Evolutionary conservation across 2,797 vertebrate species (phyloP).

Genomic region (Chaetodon trifasciatus): DNA sequence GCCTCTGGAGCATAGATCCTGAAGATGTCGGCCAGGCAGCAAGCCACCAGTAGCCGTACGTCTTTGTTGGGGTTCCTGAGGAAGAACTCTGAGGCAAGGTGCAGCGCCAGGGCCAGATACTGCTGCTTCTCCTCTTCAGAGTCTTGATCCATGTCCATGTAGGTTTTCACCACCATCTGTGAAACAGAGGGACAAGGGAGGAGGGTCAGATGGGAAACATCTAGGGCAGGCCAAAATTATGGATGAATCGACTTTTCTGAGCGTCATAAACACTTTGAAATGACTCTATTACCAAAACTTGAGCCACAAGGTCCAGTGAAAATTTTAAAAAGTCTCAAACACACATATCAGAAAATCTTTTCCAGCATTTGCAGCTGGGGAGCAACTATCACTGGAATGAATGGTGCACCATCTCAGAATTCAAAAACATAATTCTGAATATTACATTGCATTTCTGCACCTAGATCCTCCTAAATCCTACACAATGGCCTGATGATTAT

Average conservation of each 20-base stretch:
- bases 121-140: slow-evolving; percentile 99
- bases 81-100: slow-evolving; percentile 99
- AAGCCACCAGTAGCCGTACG: slow-evolving; percentile 97
- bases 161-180: slow-evolving; percentile 99
- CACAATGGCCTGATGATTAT: too few species aligned
- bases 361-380: background rate
- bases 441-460: too few species aligned
- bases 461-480: too few species aligned
- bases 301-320: background rate
- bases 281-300: background rate
- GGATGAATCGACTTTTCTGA: too few species aligned
- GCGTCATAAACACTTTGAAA: too few species aligned
- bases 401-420: background rate
- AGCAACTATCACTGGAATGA: background rate
- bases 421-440: too few species aligned
- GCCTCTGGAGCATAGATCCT: slow-evolving; percentile 99
- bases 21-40: slow-evolving; percentile 99
- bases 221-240: too few species aligned
- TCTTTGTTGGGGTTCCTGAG: slow-evolving; percentile 99
- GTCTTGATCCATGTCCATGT: slow-evolving; percentile 99
- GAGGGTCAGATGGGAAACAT: slow-evolving; percentile 16
- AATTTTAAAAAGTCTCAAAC: background rate
- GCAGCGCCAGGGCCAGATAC: slow-evolving; percentile 97
- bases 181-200: slow-evolving; percentile 21
- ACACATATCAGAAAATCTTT: background rate